These are phyloP conservation scores for Hemibagrus wyckioides DNA, from an alignment of 2,113 vertebrate genomes.

Conservation along the genomic window DNA sequence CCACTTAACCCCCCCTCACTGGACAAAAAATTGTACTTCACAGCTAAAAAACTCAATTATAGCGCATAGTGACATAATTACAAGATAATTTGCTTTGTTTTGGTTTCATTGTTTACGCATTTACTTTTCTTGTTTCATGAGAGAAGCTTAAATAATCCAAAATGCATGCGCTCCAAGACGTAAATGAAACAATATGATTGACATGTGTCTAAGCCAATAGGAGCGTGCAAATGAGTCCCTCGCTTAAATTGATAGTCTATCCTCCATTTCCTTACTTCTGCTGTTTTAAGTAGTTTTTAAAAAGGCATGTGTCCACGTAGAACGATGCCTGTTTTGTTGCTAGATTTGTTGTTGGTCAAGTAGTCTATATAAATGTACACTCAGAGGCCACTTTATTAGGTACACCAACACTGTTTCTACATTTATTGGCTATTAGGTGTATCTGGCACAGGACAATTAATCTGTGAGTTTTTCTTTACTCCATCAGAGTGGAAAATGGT, in stretches of 20 bases:
- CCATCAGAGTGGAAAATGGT: background rate
- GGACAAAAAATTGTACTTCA: background rate
- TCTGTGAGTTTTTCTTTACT: background rate
- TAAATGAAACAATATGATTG: constrained; percentile 28
- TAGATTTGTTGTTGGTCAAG: background rate
- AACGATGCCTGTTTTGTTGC: background rate
- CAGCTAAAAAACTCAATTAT: background rate
- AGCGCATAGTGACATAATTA: background rate
- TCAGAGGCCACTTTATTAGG: background rate
- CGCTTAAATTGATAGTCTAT: constrained; percentile 17
- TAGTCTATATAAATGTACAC: background rate
- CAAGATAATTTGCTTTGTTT: background rate
- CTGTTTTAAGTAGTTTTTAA: background rate
- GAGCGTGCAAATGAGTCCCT: background rate
- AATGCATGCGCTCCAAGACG: background rate
- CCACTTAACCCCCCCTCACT: background rate
- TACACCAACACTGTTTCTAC: background rate
- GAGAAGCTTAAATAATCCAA: background rate
- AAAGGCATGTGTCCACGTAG: constrained; percentile 29
- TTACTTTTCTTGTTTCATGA: background rate
- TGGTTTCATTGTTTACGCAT: background rate
- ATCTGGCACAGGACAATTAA: background rate
- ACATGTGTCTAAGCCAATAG: constrained; percentile 38
- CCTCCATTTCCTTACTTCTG: constrained; percentile 7
- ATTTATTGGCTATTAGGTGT: background rate